Base-by-base conservation (phyloP, 2,797 vertebrate species). In the Numenius phaeopus region DNA sequence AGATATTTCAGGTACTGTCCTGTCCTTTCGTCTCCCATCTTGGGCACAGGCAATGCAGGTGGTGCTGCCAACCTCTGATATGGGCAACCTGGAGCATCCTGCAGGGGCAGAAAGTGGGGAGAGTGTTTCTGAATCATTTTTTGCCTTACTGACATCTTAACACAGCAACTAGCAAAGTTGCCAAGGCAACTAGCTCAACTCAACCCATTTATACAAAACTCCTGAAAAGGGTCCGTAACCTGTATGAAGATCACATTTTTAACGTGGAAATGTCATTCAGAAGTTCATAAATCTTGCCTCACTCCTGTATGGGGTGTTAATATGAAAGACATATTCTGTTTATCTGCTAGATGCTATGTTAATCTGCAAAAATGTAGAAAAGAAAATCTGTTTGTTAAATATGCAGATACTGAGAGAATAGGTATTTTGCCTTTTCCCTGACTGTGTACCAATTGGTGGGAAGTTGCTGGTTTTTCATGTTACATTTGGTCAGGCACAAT, bases 21-120 rank as follows among this genome's bases (percentile, higher is more conserved):
- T 54, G 4, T 24, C 6, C 6, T 14, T 6, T 40, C 19, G 8
- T 11, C 7, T 40, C 17, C 8, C 2, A 10, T 26, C 4, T 0
- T 19, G 49, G 64, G 7, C 17, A 21, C 4, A 13, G 26, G 34
- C 1, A 2, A 34, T 32, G 30, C 11, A 55, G 17, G 6, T 30
- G 8, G 11, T 11, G 14, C 18, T 47, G 30, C 24, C 26, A 32
- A 6, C 11, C 11, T 62, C 71, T 77, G 18, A 30, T 47, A 0
- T 22, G n/a, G 30, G 13, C 10, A 71, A 17, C 27, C 13, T 14
- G 10, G 19, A 77, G 20, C 5, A 14, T 77, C 14, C 26, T 59
- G 16, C 12, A 30, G 10, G 24, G 7, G 8, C 7, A 50, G 29
- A 73, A 37, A 55, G 17, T n/a, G 2, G 1, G 5, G 7, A 50